These are phyloP conservation scores for Hydrolagus affinis DNA, from an alignment of 2,113 vertebrate genomes.

Conservation along the genomic window DNA sequence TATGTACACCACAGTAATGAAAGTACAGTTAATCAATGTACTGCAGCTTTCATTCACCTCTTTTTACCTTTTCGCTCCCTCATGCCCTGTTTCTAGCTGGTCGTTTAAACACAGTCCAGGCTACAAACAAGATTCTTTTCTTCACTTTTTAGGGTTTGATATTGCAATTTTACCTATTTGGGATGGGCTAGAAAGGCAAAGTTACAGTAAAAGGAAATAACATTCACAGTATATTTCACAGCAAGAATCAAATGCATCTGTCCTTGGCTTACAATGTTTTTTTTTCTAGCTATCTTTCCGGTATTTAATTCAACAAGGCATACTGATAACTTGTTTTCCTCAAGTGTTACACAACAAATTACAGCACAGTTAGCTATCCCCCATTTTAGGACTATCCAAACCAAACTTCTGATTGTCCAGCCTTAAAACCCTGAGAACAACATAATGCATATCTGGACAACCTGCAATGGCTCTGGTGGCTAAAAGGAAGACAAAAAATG, in stretches of 20 bases:
- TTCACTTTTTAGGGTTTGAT: background rate
- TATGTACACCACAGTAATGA: background rate
- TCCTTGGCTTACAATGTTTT: background rate
- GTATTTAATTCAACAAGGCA: background rate
- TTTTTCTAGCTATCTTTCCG: background rate
- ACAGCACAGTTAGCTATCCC: too few species aligned
- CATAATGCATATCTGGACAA: too few species aligned
- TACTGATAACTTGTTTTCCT: background rate
- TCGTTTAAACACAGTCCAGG: background rate
- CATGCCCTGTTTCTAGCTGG: background rate
- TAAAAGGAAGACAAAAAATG: too few species aligned
- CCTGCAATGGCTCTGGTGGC: too few species aligned
- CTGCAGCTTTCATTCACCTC: background rate
- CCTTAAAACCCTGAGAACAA: too few species aligned
- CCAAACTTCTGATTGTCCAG: background rate
- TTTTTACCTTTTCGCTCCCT: background rate
- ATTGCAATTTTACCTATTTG: background rate
- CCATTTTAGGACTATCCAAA: background rate
- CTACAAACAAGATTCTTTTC: background rate
- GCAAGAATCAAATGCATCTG: background rate
- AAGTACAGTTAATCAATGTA: background rate
- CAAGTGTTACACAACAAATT: background rate
- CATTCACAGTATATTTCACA: background rate
- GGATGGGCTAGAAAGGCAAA: background rate
- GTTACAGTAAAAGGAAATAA: background rate